Evolutionary conservation across 2,113 vertebrate species (phyloP).

Genomic region (Hystrix brachyura): DNA sequence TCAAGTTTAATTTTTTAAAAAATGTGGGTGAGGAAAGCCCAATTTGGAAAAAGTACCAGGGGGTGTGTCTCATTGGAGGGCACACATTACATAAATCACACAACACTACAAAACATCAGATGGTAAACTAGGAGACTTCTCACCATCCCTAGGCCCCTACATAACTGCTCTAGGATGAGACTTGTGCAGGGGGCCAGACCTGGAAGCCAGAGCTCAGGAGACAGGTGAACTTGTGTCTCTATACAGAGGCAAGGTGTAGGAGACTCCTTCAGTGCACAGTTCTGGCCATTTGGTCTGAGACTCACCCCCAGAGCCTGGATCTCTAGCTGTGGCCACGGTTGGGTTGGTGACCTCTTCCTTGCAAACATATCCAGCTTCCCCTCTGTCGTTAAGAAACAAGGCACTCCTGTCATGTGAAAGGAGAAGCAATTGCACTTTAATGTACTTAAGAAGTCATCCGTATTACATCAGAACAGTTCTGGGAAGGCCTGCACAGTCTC

Average conservation of each 20-base stretch:
- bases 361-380: background rate
- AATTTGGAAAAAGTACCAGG: background rate
- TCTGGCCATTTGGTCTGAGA: constrained; percentile 10
- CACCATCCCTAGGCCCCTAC: background rate
- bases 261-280: background rate
- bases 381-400: background rate
- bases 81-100: background rate
- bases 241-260: constrained; percentile 23
- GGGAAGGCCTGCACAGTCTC: background rate
- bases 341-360: constrained; percentile 1
- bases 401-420: background rate
- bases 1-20: background rate
- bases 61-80: constrained; percentile 10
- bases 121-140: background rate
- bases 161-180: background rate
- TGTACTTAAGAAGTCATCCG: constrained; percentile 53
- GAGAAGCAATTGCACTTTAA: constrained; percentile 70
- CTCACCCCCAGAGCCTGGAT: constrained; percentile 6
- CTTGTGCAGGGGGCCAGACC: background rate
- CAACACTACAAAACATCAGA: constrained; percentile 22
- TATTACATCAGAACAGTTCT: background rate
- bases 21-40: background rate
- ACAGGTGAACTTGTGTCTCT: background rate
- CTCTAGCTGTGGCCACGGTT: background rate
- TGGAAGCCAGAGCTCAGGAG: background rate